phyloP scores from a whole-genome alignment of 2,797 vertebrate species.

The Neosilurus hyrtlii region DNA sequence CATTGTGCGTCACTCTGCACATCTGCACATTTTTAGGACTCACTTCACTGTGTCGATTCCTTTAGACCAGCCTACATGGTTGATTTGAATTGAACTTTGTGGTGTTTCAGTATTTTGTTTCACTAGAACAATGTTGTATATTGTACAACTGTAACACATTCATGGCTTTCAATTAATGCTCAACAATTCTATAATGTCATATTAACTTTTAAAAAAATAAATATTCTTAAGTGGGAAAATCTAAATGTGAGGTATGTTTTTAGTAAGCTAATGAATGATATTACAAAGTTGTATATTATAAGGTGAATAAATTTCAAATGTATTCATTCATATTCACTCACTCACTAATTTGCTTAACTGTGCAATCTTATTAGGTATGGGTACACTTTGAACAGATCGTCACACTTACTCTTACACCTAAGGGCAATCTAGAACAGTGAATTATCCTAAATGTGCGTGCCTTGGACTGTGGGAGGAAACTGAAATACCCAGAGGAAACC shows the following conservation, averaged over 20 bases:
- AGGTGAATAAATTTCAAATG: neutral
- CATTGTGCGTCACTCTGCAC: constrained; percentile 11
- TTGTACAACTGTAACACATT: neutral
- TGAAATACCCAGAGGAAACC: no score
- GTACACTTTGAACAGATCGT: no score
- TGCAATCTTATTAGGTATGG: no score
- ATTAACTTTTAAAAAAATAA: neutral
- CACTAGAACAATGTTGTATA: neutral
- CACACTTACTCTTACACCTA: no score
- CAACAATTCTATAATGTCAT: no score
- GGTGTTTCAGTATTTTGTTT: neutral
- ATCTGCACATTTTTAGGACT: constrained; percentile 6
- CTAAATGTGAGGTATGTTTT: neutral
- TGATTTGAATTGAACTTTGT: constrained; percentile 2
- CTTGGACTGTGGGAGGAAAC: no score
- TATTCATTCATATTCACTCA: neutral
- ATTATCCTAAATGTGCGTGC: no score
- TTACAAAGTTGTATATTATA: no score
- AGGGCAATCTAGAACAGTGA: no score
- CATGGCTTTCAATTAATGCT: neutral
- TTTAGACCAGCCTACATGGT: neutral
- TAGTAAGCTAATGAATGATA: no score
- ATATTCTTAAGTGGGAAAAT: neutral
- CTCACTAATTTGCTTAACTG: no score
- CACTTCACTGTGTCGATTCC: constrained; percentile 17